Evolutionary conservation across 2,888 invertebrate species (phyloP).

Genomic region (Caenorhabditis virilis): DNA sequence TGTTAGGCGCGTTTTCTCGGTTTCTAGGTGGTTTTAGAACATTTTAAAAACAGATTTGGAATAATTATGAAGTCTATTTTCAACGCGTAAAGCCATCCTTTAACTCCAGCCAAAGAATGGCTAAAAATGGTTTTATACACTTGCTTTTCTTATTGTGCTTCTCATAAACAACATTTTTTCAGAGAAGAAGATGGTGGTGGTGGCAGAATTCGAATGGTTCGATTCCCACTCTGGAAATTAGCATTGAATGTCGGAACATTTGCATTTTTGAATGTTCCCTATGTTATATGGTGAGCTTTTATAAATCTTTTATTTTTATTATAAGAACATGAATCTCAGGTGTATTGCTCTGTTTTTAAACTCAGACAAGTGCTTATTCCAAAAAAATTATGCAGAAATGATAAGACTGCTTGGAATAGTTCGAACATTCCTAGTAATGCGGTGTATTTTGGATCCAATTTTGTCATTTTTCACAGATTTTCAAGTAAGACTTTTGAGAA

Average conservation of each 20-base stretch:
- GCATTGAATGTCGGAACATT: constrained; percentile 64
- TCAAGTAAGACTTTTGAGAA: constrained; percentile 41
- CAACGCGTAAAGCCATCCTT: too few species aligned
- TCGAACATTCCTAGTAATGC: constrained; percentile 46
- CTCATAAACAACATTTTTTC: constrained; percentile 3
- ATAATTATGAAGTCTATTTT: too few species aligned
- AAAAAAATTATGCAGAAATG: constrained; percentile 55
- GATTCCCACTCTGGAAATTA: constrained; percentile 66
- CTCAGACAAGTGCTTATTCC: constrained; percentile 56
- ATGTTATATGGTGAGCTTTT: constrained; percentile 57
- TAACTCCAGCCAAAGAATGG: too few species aligned
- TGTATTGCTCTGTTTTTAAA: constrained; percentile 49
- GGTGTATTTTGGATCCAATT: constrained; percentile 63
- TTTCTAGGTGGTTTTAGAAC: too few species aligned
- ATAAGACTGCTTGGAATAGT: constrained; percentile 51
- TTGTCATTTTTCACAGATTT: constrained; percentile 62
- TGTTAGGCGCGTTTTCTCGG: too few species aligned
- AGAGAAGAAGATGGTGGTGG: constrained; percentile 30
- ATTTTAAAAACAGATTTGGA: too few species aligned
- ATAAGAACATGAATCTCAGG: constrained; percentile 39
- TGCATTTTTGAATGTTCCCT: constrained; percentile 60
- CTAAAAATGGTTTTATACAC: too few species aligned
- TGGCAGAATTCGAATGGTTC: constrained; percentile 37
- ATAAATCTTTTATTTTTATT: background rate
- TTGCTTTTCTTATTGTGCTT: too few species aligned